A percentile compares a stretch with the other conserved stretches of the same genome.
Evolutionary conservation across 2,888 invertebrate species (phyloP).

Genomic region (Bembecia ichneumoniformis): DNA sequence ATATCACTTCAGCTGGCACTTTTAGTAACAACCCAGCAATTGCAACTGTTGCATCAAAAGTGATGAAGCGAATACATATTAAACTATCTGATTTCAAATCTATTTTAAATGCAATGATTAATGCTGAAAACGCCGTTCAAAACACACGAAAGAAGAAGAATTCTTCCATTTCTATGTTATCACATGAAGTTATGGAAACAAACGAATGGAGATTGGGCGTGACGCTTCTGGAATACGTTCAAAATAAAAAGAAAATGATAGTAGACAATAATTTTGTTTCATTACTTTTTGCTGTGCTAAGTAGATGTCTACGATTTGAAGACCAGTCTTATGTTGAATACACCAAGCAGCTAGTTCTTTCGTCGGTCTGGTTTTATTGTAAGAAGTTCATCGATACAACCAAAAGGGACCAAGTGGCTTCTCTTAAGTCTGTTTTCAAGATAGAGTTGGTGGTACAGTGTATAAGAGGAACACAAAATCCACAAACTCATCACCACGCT

Average conservation of each 20-base stretch:
- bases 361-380: conserved; percentile 81
- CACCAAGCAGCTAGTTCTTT: conserved; percentile 87
- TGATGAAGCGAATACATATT: conserved; percentile 77
- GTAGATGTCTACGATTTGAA: conserved; percentile 84
- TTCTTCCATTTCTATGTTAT: conserved; percentile 54
- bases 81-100: conserved; percentile 73
- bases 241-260: conserved; percentile 85
- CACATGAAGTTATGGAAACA: conserved; percentile 75
- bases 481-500: conserved; percentile 96
- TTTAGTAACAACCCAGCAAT: conserved; percentile 73
- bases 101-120: conserved; percentile 74
- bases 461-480: conserved; percentile 90
- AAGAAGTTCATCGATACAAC: conserved; percentile 65
- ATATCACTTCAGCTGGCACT: conserved; percentile 70
- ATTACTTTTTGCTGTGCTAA: conserved; percentile 82
- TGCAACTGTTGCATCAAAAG: conserved; percentile 72
- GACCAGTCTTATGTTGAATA: conserved; percentile 89
- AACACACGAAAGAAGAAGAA: conserved; percentile 47
- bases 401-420: conserved; percentile 49
- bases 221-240: conserved; percentile 85
- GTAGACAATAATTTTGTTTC: conserved; percentile 79
- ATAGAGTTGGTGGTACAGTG: conserved; percentile 89
- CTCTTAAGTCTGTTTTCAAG: conserved; percentile 70
- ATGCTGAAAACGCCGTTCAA: conserved; percentile 49
- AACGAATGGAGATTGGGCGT: conserved; percentile 85